Evolutionary conservation across 1,140 invertebrate genomes (phyloP).

Genomic region (Diachasma alloeum): DNA sequence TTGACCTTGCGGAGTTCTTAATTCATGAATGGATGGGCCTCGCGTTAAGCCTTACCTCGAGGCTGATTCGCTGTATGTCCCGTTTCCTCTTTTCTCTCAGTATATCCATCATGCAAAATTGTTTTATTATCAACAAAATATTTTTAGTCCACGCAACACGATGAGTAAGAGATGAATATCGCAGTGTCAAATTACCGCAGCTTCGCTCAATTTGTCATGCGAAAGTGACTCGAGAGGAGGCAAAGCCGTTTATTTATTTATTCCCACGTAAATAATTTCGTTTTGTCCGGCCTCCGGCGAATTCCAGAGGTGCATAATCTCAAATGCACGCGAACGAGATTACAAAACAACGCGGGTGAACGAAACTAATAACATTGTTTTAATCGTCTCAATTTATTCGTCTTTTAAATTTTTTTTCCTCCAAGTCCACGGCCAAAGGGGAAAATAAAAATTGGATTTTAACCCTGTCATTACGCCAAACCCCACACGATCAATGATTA

Average conservation of each 20-base stretch:
- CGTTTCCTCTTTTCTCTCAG: background rate
- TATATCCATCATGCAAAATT: background rate
- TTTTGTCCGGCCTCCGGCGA: background rate
- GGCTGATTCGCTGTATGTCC: background rate
- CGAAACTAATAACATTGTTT: background rate
- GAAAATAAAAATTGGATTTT: background rate
- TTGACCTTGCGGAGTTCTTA: slow-evolving; percentile 6
- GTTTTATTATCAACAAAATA: background rate
- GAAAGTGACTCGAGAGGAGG: background rate
- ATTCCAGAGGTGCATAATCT: background rate
- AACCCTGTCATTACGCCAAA: background rate
- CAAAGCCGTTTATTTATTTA: background rate
- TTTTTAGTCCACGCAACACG: background rate
- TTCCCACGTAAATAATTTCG: background rate
- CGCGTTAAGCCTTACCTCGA: background rate
- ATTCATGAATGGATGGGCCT: background rate
- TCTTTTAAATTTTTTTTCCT: background rate
- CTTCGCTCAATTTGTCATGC: background rate
- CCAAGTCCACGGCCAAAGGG: background rate
- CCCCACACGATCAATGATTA: background rate
- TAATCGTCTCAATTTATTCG: background rate
- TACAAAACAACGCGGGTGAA: background rate
- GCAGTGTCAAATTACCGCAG: background rate
- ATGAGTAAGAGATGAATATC: background rate
- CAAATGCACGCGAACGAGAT: background rate